Percentiles rank a stretch among this genome's conserved stretches.
Evolutionary conservation across 2,888 invertebrate genomes (phyloP).

Genomic region (Cryptocephalus moraei): DNA sequence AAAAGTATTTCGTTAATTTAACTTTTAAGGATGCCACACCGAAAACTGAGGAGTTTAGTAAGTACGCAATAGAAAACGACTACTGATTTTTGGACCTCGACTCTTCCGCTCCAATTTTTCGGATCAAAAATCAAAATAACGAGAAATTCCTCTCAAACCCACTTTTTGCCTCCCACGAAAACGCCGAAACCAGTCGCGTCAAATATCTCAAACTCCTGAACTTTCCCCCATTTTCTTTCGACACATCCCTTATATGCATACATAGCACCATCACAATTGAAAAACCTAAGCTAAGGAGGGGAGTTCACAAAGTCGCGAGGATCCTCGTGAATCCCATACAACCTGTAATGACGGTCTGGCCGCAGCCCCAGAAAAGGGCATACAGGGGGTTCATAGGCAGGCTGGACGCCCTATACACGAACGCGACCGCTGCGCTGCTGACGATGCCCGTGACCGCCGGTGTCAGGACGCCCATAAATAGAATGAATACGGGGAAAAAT

Average conservation of each 20-base stretch:
- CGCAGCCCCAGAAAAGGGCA: constrained; percentile 90
- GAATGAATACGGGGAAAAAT: constrained; percentile 80
- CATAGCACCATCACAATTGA: constrained; percentile 37
- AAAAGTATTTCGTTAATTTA: too few relatives aligned
- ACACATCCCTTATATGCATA: constrained; percentile 16
- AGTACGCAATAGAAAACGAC: too few relatives aligned
- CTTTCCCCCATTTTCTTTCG: too few relatives aligned
- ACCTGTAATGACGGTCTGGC: constrained; percentile 81
- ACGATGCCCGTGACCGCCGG: constrained; percentile 83
- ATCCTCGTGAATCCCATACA: constrained; percentile 89
- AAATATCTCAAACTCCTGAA: too few relatives aligned
- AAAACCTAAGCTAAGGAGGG: constrained; percentile 14
- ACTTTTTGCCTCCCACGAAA: too few relatives aligned
- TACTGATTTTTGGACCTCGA: too few relatives aligned
- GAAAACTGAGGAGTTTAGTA: too few relatives aligned
- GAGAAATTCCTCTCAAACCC: too few relatives aligned
- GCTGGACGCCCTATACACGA: constrained; percentile 84
- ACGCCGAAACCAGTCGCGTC: too few relatives aligned
- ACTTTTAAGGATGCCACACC: too few relatives aligned
- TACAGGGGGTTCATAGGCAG: constrained; percentile 84
- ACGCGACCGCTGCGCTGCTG: constrained; percentile 86
- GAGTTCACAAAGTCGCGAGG: constrained; percentile 56
- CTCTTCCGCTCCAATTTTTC: too few relatives aligned
- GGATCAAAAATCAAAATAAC: too few relatives aligned
- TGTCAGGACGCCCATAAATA: constrained; percentile 81